These are phyloP conservation scores for Microchrysa polita DNA, from an alignment of 2,888 invertebrate genomes.

Conservation along the genomic window DNA sequence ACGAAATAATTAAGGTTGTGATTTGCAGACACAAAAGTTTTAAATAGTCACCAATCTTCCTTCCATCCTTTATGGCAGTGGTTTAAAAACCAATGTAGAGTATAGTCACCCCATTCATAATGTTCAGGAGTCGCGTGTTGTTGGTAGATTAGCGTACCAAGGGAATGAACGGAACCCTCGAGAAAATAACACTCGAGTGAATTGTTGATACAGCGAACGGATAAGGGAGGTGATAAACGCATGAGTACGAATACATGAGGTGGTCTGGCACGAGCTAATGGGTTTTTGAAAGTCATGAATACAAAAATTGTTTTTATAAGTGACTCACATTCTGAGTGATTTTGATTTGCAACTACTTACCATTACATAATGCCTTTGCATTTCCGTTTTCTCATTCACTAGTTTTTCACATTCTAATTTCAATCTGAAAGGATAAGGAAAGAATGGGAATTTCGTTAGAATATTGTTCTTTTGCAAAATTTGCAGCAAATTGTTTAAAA, in stretches of 20 bases:
- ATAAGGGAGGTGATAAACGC: neutral
- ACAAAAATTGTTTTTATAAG: constrained; percentile 54
- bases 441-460: too few relatives aligned
- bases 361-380: constrained; percentile 99
- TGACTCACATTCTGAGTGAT: too few relatives aligned
- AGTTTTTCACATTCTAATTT: constrained; percentile 98
- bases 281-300: constrained; percentile 49
- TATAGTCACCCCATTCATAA: too few relatives aligned
- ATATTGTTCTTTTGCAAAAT: too few relatives aligned
- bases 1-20: too few relatives aligned
- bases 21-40: too few relatives aligned
- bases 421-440: constrained; percentile 73
- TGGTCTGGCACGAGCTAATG: neutral
- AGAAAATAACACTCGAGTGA: neutral
- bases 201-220: neutral
- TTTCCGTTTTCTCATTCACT: constrained; percentile 97
- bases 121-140: too few relatives aligned
- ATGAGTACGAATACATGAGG: neutral
- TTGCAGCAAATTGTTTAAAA: neutral
- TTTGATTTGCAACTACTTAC: constrained; percentile 79
- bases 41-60: too few relatives aligned
- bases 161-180: too few relatives aligned
- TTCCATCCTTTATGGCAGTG: too few relatives aligned
- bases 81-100: too few relatives aligned
- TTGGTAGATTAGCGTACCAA: too few relatives aligned